Evolutionary conservation across 2,888 invertebrate species (phyloP).

Genomic region (Aphidoletes aphidimyza): DNA sequence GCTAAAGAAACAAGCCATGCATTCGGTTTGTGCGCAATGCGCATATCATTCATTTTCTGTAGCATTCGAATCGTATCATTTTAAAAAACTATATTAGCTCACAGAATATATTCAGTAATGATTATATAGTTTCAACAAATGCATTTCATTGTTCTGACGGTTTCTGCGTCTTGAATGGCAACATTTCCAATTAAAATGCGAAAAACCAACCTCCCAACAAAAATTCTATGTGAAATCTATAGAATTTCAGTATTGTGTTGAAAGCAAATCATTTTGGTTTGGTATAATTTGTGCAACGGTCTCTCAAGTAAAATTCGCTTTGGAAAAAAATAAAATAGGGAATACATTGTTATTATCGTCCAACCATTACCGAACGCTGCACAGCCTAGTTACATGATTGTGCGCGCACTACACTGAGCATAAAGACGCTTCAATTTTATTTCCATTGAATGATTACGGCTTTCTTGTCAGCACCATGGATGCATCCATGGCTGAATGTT

Average conservation of each 20-base stretch:
- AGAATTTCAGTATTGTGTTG: too few species aligned
- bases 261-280: too few species aligned
- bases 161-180: too few species aligned
- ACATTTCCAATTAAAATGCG: too few species aligned
- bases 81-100: background rate
- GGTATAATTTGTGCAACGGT: too few species aligned
- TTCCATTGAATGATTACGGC: slow-evolving; percentile 10
- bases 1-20: background rate
- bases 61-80: background rate
- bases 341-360: background rate
- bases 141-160: too few species aligned
- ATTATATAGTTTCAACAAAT: background rate
- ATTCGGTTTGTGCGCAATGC: background rate
- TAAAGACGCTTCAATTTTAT: too few species aligned
- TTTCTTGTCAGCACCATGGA: slow-evolving; percentile 1
- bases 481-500: background rate
- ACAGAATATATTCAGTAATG: background rate
- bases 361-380: background rate
- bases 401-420: too few species aligned
- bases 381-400: background rate
- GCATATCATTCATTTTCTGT: background rate
- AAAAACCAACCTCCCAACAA: too few species aligned
- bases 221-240: too few species aligned
- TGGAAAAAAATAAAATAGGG: background rate
- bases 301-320: too few species aligned